These are phyloP conservation scores for Amorpha juglandis DNA, from an alignment of 2,888 invertebrate genomes.

Conservation along the genomic window DNA sequence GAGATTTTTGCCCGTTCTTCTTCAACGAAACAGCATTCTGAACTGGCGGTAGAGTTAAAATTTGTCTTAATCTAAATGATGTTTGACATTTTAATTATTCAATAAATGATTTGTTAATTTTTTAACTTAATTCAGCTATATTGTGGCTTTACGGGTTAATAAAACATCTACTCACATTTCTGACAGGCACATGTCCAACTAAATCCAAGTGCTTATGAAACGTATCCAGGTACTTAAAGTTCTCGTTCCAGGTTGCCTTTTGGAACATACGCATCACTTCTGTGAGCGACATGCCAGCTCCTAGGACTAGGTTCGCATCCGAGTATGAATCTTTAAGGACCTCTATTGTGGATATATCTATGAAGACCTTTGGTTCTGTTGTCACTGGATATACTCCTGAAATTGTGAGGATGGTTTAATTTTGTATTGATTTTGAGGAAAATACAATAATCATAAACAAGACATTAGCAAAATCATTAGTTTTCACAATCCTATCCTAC, in stretches of 20 bases:
- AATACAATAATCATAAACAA: no score
- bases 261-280: slow-evolving; percentile 80
- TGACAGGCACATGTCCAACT: slow-evolving; percentile 88
- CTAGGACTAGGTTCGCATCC: slow-evolving; percentile 78
- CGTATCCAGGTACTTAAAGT: slow-evolving; percentile 84
- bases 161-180: slow-evolving; percentile 85
- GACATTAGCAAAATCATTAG: not conserved
- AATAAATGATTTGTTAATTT: no score
- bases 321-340: slow-evolving; percentile 69
- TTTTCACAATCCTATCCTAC: not conserved
- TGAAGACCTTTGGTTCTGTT: slow-evolving; percentile 75
- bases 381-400: slow-evolving; percentile 76
- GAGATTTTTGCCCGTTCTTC: no score
- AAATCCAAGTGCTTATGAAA: slow-evolving; percentile 87
- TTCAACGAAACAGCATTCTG: no score
- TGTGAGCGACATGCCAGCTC: slow-evolving; percentile 84
- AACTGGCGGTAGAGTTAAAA: no score
- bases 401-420: slow-evolving; percentile 25
- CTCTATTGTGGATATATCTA: slow-evolving; percentile 85
- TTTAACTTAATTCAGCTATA: not conserved
- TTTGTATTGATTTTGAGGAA: no score
- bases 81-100: no score
- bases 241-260: slow-evolving; percentile 61
- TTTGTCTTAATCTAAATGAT: no score
- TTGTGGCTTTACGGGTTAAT: no score